Evolutionary conservation across 2,888 invertebrate species (phyloP).

Genomic region (Lasioglossum malachurum): DNA sequence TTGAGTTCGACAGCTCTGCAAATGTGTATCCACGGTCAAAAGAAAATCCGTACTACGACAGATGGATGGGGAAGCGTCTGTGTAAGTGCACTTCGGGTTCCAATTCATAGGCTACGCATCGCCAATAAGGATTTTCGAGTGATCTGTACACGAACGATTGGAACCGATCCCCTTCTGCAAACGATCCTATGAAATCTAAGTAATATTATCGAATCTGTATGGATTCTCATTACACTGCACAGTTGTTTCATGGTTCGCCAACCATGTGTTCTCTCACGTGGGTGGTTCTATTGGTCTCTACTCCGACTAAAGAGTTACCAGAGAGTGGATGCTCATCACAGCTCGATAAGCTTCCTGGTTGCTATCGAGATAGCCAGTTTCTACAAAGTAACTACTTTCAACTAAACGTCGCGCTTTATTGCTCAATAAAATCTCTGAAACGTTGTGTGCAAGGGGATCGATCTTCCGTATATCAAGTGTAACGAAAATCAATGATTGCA

Average conservation of each 20-base stretch:
- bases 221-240: slow-evolving; percentile 57
- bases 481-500: slow-evolving; percentile 39
- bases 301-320: slow-evolving; percentile 57
- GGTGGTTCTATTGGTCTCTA: slow-evolving; percentile 63
- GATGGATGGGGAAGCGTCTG: background rate
- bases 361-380: slow-evolving; percentile 42
- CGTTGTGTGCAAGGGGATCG: slow-evolving; percentile 41
- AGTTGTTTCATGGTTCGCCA: slow-evolving; percentile 62
- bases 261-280: slow-evolving; percentile 68
- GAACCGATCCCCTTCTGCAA: background rate
- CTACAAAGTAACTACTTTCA: slow-evolving; percentile 66
- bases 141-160: slow-evolving; percentile 1
- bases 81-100: background rate
- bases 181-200: slow-evolving; percentile 10
- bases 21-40: background rate
- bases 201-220: slow-evolving; percentile 48
- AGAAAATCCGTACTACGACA: background rate
- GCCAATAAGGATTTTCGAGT: background rate
- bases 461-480: slow-evolving; percentile 18
- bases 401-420: slow-evolving; percentile 46
- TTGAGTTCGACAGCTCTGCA: background rate
- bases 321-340: slow-evolving; percentile 64
- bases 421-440: slow-evolving; percentile 47
- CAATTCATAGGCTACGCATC: background rate
- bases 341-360: slow-evolving; percentile 66